Evolutionary conservation across 2,113 vertebrate genomes (phyloP).

Genomic region (Casuarius casuarius): DNA sequence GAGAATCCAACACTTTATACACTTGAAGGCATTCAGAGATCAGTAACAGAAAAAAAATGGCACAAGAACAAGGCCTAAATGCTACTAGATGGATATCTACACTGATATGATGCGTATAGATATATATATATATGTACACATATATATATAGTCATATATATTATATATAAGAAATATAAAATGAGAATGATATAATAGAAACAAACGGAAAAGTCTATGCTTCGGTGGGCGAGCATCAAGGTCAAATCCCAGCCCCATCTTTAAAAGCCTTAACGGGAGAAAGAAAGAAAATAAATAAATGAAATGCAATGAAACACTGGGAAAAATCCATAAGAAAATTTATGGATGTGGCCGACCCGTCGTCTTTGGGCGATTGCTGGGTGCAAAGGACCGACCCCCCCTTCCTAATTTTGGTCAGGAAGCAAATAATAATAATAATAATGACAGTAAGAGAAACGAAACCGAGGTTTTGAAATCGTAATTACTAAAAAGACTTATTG

Average conservation of each 20-base stretch:
- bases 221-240: conserved; percentile 19
- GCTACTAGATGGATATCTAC: conserved; percentile 77
- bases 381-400: conserved; percentile 47
- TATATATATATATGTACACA: conserved; percentile 58
- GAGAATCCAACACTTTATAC: conserved; percentile 84
- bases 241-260: conserved; percentile 69
- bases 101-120: conserved; percentile 65
- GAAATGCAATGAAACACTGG: neutral
- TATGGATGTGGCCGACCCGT: conserved; percentile 74
- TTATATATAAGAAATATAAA: conserved; percentile 83
- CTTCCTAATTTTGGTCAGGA: conserved; percentile 57
- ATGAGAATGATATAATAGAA: conserved; percentile 75
- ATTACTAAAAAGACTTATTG: conserved; percentile 60
- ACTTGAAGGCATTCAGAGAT: conserved; percentile 85
- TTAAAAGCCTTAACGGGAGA: conserved; percentile 56
- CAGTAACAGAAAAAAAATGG: conserved; percentile 63
- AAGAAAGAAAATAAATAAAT: conserved; percentile 65
- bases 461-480: neutral
- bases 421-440: conserved; percentile 12
- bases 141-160: conserved; percentile 85
- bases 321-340: conserved; percentile 79
- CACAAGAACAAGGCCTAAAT: conserved; percentile 74
- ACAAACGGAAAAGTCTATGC: conserved; percentile 37
- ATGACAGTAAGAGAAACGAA: neutral
- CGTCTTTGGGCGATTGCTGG: conserved; percentile 58